These are phyloP conservation scores for Willisornis vidua DNA, from an alignment of 2,113 vertebrate genomes.

Conservation along the genomic window DNA sequence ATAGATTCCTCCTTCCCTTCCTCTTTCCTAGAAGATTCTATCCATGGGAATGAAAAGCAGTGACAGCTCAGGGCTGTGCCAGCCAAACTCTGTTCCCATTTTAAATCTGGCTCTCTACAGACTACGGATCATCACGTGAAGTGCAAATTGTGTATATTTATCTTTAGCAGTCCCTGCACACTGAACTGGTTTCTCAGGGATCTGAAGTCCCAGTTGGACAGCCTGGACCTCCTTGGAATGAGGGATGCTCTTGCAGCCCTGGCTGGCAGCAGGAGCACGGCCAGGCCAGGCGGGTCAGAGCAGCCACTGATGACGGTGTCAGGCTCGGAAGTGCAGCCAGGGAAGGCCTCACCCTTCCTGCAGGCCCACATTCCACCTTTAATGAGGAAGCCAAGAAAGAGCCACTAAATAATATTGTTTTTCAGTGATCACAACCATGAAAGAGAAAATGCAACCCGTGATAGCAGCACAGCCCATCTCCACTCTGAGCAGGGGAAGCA, in stretches of 20 bases:
- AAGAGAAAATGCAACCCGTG: neutral
- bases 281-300: neutral
- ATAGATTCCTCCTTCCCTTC: neutral
- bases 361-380: constrained; percentile 59
- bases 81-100: neutral
- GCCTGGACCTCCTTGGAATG: neutral
- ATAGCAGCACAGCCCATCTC: neutral
- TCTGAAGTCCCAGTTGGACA: neutral
- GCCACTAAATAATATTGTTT: neutral
- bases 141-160: neutral
- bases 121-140: rapidly evolving
- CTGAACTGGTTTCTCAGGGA: neutral
- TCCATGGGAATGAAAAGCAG: neutral
- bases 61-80: rapidly evolving
- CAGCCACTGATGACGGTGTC: neutral
- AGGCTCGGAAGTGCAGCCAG: neutral
- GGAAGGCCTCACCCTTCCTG: constrained; percentile 61
- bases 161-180: neutral
- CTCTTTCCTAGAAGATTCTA: neutral
- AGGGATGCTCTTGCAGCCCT: neutral
- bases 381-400: constrained; percentile 15
- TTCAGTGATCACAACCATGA: neutral
- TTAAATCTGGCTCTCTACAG: rapidly evolving
- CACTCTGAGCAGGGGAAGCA: neutral
- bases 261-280: neutral